These are phyloP conservation scores for Germaria angustata DNA, from an alignment of 2,888 invertebrate species.

Conservation along the genomic window DNA sequence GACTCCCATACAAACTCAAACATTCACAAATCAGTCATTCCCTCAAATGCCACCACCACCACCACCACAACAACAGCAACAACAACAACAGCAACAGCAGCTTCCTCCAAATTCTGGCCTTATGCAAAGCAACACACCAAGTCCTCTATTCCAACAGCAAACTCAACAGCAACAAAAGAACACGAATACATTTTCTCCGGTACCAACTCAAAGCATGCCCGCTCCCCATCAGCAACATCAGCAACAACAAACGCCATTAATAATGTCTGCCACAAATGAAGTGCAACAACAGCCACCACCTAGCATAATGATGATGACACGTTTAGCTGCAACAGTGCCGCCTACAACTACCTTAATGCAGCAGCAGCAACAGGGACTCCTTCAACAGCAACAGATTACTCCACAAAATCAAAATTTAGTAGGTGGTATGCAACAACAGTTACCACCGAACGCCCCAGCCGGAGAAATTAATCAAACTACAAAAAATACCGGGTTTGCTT, in stretches of 20 bases:
- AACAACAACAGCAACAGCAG: neutral
- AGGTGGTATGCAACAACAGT: conserved; percentile 53
- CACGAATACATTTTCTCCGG: conserved; percentile 71
- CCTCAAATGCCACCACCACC: conserved; percentile 77
- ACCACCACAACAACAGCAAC: conserved; percentile 32
- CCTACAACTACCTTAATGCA: conserved; percentile 47
- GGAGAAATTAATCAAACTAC: conserved; percentile 41
- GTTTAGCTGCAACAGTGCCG: conserved; percentile 69
- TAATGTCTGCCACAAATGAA: conserved; percentile 52
- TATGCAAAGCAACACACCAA: conserved; percentile 63
- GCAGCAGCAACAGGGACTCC: conserved; percentile 52
- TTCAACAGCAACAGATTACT: conserved; percentile 50
- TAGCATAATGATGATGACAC: conserved; percentile 73
- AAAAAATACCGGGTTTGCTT: conserved; percentile 68
- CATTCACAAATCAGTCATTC: conserved; percentile 92
- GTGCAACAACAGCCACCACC: conserved; percentile 56
- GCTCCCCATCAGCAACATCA: conserved; percentile 54
- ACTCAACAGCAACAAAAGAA: conserved; percentile 68
- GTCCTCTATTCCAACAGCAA: conserved; percentile 68
- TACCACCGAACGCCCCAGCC: conserved; percentile 24
- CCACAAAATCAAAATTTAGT: conserved; percentile 44
- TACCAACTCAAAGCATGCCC: conserved; percentile 35
- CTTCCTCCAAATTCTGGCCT: conserved; percentile 33
- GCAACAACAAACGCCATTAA: conserved; percentile 52
- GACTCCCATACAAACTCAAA: conserved; percentile 88